Conservation (phyloP, 1,140 invertebrate genomes). For the Ridgeia piscesae region DNA sequence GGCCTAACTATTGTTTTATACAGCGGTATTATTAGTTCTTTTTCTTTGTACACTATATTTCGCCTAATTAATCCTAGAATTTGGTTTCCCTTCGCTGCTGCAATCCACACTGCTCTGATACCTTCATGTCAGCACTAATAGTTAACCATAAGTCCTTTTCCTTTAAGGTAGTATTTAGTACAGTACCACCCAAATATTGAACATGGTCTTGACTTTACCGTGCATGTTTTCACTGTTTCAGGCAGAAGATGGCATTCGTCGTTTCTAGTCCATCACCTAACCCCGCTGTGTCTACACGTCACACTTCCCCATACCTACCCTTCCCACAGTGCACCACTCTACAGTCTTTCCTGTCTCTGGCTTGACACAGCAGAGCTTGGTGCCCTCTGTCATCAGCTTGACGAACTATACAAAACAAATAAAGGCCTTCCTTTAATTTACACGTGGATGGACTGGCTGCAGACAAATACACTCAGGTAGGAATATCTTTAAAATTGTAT, state of each 20-base stretch:
- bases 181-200: not conserved
- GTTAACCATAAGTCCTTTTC: too few species aligned
- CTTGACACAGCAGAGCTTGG: slow-evolving; percentile 33
- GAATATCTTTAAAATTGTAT: slow-evolving; percentile 35
- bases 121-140: too few species aligned
- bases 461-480: slow-evolving; percentile 39
- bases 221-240: slow-evolving; percentile 23
- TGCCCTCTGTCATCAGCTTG: slow-evolving; percentile 34
- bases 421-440: slow-evolving; percentile 37
- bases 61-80: too few species aligned
- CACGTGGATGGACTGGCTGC: slow-evolving; percentile 46
- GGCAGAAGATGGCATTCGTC: slow-evolving; percentile 35
- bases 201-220: not conserved
- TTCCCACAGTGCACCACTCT: slow-evolving; percentile 34
- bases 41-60: too few species aligned
- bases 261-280: slow-evolving; percentile 35
- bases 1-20: too few species aligned
- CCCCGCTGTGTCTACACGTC: slow-evolving; percentile 36
- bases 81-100: too few species aligned
- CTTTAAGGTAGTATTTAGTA: too few species aligned
- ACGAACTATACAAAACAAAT: slow-evolving; percentile 37
- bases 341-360: slow-evolving; percentile 38
- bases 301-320: slow-evolving; percentile 42
- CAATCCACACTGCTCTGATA: too few species aligned
- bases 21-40: too few species aligned